A percentile compares a stretch with the other conserved stretches of the same genome.
Conservation (phyloP, 1,140 invertebrate genomes). For the Danaus plexippus region DNA sequence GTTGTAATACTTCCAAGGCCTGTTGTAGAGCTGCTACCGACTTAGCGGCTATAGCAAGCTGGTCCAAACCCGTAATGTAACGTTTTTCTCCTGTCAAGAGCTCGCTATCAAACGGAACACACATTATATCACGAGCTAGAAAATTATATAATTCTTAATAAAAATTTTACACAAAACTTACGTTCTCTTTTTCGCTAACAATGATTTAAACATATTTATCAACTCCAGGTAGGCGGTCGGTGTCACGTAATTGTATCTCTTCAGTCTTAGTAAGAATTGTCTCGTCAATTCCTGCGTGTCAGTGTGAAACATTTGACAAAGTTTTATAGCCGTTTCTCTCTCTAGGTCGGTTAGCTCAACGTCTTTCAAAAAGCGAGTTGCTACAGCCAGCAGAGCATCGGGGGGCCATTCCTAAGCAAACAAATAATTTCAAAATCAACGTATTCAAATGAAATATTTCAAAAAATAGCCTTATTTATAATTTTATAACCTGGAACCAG, state of each 20-base stretch:
- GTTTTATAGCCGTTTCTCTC: slow-evolving; percentile 80
- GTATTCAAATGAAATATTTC: slow-evolving; percentile 9
- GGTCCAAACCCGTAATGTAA: slow-evolving; percentile 90
- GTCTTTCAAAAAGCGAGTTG: slow-evolving; percentile 88
- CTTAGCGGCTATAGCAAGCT: slow-evolving; percentile 85
- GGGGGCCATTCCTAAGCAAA: slow-evolving; percentile 86
- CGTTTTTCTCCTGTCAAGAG: slow-evolving; percentile 77
- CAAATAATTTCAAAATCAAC: neutral
- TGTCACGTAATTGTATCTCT: slow-evolving; percentile 91
- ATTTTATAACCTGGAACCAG: slow-evolving; percentile 90
- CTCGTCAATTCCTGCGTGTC: slow-evolving; percentile 84
- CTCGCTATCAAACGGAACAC: slow-evolving; percentile 62
- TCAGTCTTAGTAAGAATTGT: slow-evolving; percentile 80
- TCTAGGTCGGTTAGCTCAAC: slow-evolving; percentile 85
- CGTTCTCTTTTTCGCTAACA: slow-evolving; percentile 84
- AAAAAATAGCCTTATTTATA: neutral
- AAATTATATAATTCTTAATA: neutral
- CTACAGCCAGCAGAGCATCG: slow-evolving; percentile 93
- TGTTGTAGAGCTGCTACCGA: slow-evolving; percentile 90
- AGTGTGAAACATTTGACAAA: slow-evolving; percentile 94
- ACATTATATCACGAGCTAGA: too few relatives aligned
- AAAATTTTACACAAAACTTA: slow-evolving; percentile 52
- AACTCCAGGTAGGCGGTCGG: slow-evolving; percentile 95
- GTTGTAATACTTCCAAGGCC: slow-evolving; percentile 88
- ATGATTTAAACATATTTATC: slow-evolving; percentile 91